phyloP scores from a whole-genome alignment of 2,113 vertebrate species.

The Planiliza haematocheilus region DNA sequence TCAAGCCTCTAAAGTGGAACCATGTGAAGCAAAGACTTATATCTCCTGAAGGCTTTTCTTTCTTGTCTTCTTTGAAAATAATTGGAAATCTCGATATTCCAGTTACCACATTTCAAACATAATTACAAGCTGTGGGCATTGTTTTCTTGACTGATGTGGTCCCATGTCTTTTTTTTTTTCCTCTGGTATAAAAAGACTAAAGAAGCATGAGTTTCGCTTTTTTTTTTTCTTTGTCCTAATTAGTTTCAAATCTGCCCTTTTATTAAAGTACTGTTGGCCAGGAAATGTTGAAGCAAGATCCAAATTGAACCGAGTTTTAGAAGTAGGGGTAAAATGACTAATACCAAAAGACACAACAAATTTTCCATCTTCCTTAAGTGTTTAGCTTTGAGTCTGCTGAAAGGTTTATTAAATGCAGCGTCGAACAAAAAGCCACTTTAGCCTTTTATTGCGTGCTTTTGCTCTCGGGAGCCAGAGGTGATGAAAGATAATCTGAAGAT shows the following conservation, averaged over 20 bases:
- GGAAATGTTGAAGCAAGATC: conserved; percentile 9
- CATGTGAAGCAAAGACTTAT: conserved; percentile 80
- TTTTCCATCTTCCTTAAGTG: background rate
- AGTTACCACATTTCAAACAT: conserved; percentile 82
- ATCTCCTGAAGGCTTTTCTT: conserved; percentile 69
- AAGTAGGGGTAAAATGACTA: conserved; percentile 1
- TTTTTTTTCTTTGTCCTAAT: conserved; percentile 62
- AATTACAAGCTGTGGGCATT: conserved; percentile 81
- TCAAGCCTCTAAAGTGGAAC: conserved; percentile 84
- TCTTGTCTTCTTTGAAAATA: conserved; percentile 75
- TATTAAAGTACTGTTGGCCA: conserved; percentile 55
- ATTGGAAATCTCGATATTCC: conserved; percentile 80
- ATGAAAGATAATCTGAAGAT: conserved; percentile 11
- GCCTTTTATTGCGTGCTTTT: background rate
- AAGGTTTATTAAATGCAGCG: too few species aligned
- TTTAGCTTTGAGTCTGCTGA: background rate
- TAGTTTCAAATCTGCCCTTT: conserved; percentile 51
- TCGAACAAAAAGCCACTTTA: background rate
- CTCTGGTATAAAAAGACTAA: conserved; percentile 63
- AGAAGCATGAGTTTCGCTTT: conserved; percentile 66
- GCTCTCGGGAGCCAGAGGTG: conserved; percentile 13
- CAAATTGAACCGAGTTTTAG: conserved; percentile 9
- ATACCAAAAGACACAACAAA: background rate
- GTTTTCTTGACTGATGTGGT: conserved; percentile 80
- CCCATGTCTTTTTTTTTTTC: conserved; percentile 55